Evolutionary conservation across 2,888 invertebrate species (phyloP).

Genomic region (Eristalis pertinax): DNA sequence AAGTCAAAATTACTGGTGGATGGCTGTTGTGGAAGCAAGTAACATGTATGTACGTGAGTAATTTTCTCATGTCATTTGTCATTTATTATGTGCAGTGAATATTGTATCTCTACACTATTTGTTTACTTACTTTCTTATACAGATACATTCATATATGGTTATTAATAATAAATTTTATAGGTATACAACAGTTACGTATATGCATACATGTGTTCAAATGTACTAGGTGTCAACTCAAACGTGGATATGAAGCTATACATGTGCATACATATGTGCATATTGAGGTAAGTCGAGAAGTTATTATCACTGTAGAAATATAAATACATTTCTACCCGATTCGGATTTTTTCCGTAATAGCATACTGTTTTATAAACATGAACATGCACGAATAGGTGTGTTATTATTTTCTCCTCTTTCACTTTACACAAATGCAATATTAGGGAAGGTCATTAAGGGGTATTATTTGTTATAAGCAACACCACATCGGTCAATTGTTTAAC

Average conservation of each 20-base stretch:
- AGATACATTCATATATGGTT: conserved; percentile 17
- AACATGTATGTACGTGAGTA: conserved; percentile 38
- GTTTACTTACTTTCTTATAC: conserved; percentile 50
- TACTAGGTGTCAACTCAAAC: not conserved
- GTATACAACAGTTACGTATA: not conserved
- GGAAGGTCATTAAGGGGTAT: conserved; percentile 35
- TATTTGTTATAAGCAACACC: conserved; percentile 3
- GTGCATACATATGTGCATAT: not conserved
- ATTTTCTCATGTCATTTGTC: conserved; percentile 71
- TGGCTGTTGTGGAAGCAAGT: conserved; percentile 29
- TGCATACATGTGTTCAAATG: not conserved
- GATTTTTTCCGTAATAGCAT: conserved; percentile 8
- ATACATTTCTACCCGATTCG: conserved; percentile 4
- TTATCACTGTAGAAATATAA: not conserved
- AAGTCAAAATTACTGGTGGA: conserved; percentile 59
- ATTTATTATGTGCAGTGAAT: conserved; percentile 68
- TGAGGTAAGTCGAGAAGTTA: conserved; percentile 39
- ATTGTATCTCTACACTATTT: conserved; percentile 54
- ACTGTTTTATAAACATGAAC: no score
- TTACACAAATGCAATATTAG: conserved; percentile 13
- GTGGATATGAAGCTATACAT: not conserved
- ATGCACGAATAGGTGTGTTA: no score
- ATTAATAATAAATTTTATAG: conserved; percentile 51
- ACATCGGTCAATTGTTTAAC: no score
- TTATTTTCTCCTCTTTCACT: not conserved